These are phyloP conservation scores for Cacatua alba DNA, from an alignment of 2,113 vertebrate genomes.

Conservation along the genomic window DNA sequence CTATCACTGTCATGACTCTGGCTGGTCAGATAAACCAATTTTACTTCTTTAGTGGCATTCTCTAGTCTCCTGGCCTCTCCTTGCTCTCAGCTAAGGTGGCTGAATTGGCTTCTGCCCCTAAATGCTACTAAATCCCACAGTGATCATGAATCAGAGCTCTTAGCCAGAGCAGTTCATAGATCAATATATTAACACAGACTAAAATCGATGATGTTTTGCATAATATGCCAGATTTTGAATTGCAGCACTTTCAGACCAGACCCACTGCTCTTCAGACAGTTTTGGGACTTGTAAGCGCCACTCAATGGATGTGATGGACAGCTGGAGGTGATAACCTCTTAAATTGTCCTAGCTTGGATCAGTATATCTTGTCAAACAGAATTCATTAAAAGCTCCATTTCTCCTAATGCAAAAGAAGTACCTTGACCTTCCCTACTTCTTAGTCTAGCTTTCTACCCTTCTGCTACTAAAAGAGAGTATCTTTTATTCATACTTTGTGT, in stretches of 20 bases:
- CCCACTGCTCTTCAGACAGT: not conserved
- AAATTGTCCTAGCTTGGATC: constrained; percentile 25
- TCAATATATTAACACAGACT: constrained; percentile 39
- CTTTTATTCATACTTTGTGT: not conserved
- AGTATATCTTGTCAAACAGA: constrained; percentile 3
- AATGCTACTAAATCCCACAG: not conserved
- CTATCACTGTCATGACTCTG: not conserved
- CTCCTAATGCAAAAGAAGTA: not conserved
- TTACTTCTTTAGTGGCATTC: not conserved
- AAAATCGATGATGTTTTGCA: constrained; percentile 53
- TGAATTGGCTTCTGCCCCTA: not conserved
- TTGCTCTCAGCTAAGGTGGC: not conserved
- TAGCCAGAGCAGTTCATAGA: not conserved
- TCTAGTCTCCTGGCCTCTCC: not conserved
- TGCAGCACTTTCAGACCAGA: not conserved
- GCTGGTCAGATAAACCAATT: not conserved
- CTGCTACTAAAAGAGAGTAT: not conserved
- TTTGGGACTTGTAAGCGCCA: not conserved
- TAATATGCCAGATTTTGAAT: constrained; percentile 9
- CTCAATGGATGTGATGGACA: constrained; percentile 39
- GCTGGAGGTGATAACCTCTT: constrained; percentile 42
- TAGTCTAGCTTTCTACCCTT: not conserved
- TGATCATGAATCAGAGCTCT: not conserved
- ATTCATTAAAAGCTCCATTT: constrained; percentile 19
- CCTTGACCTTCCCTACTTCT: not conserved